These are phyloP conservation scores for Meandrina meandrites DNA, from an alignment of 92 coral and sea anemone genomes.

Conservation along the genomic window DNA sequence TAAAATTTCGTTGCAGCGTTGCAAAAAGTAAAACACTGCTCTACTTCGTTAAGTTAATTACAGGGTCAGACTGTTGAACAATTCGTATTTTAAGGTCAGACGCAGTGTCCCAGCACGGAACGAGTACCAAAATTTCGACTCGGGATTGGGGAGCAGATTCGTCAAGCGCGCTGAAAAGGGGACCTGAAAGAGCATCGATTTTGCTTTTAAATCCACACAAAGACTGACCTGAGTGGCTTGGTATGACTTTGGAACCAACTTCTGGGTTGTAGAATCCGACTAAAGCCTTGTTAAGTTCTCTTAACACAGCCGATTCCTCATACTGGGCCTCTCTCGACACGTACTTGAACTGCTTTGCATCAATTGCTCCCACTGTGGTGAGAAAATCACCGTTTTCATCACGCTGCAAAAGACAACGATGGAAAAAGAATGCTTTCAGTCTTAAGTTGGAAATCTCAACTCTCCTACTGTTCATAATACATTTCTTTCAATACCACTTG, in stretches of 20 bases:
- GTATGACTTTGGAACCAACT: constrained; percentile 46
- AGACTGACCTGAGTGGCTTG: constrained; percentile 21
- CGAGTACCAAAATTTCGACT: no score
- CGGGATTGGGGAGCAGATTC: no score
- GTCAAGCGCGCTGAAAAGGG: no score
- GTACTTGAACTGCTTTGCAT: constrained; percentile 61
- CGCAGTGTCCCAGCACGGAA: no score
- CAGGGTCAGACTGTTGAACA: no score
- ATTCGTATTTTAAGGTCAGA: no score
- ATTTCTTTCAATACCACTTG: neutral
- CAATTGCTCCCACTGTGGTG: constrained; percentile 68
- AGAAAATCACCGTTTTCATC: constrained; percentile 66
- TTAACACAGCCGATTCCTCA: constrained; percentile 51
- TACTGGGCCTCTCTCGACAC: constrained; percentile 44
- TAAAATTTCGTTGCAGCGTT: neutral
- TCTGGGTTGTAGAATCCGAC: constrained; percentile 69
- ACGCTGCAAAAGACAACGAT: constrained; percentile 41
- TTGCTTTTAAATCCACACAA: neutral
- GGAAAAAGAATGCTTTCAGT: neutral
- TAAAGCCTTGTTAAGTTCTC: constrained; percentile 78
- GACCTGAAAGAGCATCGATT: neutral
- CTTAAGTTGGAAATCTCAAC: neutral
- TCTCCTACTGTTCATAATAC: no score
- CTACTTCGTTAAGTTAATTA: no score
- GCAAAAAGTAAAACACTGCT: no score